Percentiles rank a stretch among this genome's conserved stretches.
These are phyloP conservation scores for Fundulus diaphanus DNA, from an alignment of 2,797 vertebrate species.

Conservation along the genomic window DNA sequence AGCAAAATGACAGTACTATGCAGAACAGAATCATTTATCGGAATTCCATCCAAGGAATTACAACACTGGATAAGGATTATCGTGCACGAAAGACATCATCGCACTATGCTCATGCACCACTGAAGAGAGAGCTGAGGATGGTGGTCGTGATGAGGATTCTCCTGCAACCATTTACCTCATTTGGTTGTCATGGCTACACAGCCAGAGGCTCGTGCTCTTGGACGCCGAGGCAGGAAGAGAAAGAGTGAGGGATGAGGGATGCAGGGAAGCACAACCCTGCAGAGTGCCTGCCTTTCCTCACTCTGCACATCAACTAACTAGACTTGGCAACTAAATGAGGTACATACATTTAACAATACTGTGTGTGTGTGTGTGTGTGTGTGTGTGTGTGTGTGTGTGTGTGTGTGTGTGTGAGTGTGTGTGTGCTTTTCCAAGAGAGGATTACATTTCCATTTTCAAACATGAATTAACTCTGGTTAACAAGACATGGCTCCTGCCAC, in stretches of 20 bases:
- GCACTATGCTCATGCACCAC: conserved; percentile 32
- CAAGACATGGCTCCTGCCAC: too few species aligned
- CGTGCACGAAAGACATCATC: conserved; percentile 27
- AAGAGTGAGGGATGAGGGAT: conserved; percentile 68
- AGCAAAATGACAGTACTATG: conserved; percentile 14
- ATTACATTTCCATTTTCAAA: too few species aligned
- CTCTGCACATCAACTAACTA: conserved; percentile 64
- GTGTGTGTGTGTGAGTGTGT: too few species aligned
- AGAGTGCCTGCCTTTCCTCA: conserved; percentile 56
- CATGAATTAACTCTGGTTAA: too few species aligned
- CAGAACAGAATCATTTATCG: conserved; percentile 24
- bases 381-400: too few species aligned
- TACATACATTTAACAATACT: not conserved
- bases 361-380: not conserved
- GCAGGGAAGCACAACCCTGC: conserved; percentile 65
- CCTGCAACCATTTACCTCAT: conserved; percentile 83
- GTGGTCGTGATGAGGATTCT: conserved; percentile 79
- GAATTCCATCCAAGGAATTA: conserved; percentile 35
- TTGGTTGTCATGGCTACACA: conserved; percentile 85
- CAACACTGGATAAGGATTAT: conserved; percentile 9
- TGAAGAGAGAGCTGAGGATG: conserved; percentile 56
- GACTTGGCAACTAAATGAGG: conserved; percentile 62
- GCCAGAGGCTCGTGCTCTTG: conserved; percentile 78
- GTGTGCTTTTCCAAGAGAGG: too few species aligned
- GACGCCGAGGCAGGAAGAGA: conserved; percentile 72